Evolutionary conservation across 2,888 invertebrate genomes (phyloP), one percentile per base, ranked within the genome.

Genomic region (Caenorhabditis panamensis): DNA sequence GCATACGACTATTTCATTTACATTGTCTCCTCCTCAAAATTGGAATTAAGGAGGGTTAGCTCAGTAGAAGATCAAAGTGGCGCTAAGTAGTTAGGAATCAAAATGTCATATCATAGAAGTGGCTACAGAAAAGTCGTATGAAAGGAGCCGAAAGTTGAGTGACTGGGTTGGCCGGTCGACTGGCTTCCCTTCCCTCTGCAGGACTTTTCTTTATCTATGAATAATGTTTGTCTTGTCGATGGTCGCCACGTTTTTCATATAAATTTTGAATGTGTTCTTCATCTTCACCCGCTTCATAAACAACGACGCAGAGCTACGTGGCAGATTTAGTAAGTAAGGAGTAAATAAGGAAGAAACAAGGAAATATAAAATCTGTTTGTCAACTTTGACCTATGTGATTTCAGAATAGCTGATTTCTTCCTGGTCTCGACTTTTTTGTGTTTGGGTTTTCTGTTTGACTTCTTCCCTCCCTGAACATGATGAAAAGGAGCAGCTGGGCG

Each of bases 141-240:
- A 16, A 18, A 47, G 24, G 49, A 47, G 56, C 47, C 54, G 53
- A 66, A 75, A 66, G 75, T 59, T 66, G 64, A 53, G 64, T 66
- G 73, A 64, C 62, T 49, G 72, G 63, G 44, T 47, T 20, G 58
- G 58, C 31, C 51, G 26, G 18, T 51, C 58, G 49, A 6, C 56
- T 49, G 72, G 63, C 63, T 72, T 73, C 41, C 41, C 26, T 13
- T 41, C n/a, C 56, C 22, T 49, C 53, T 66, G 66, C 59, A 53
- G 66, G 64, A 66, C 66, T 66, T 66, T 75, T 66, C 66, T 75
- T 75, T 67, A 75, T 66, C 75, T 75, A 75, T 75, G 75, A 75
- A 75, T 75, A 75, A 75, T 66, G 75, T 75, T 53, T 66, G 53
- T 59, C 59, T 75, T 75, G 41, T 54, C 36, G 59, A 53, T 41